Conservation (phyloP, 2,888 invertebrate species). For the Prosapia bicincta region DNA sequence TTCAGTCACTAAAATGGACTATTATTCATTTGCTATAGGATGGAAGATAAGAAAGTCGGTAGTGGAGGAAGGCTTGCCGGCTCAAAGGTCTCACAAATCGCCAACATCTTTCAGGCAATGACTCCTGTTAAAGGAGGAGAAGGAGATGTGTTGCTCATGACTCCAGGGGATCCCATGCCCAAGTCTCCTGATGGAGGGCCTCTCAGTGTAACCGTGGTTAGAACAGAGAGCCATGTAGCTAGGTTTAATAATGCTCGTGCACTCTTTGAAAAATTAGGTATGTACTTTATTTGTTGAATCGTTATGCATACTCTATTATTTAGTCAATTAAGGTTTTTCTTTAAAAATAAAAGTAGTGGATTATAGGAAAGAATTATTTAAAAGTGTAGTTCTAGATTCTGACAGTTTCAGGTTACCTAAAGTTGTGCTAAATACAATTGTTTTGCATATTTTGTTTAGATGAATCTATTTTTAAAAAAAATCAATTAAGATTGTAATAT, state of each 20-base stretch:
- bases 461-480: too few species aligned
- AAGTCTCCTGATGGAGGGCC: slow-evolving; percentile 33
- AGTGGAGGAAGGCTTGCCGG: slow-evolving; percentile 52
- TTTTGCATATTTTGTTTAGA: too few species aligned
- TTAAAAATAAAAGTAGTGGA: too few species aligned
- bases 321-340: too few species aligned
- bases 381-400: too few species aligned
- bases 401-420: too few species aligned
- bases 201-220: slow-evolving; percentile 62
- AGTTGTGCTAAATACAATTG: too few species aligned
- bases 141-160: slow-evolving; percentile 24
- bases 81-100: slow-evolving; percentile 87
- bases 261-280: slow-evolving; percentile 82
- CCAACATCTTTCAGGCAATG: slow-evolving; percentile 80
- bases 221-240: slow-evolving; percentile 87
- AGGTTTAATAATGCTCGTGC: slow-evolving; percentile 89
- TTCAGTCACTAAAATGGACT: neutral
- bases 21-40: slow-evolving; percentile 29
- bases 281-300: too few species aligned
- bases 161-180: slow-evolving; percentile 10
- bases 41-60: slow-evolving; percentile 40
- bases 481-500: too few species aligned
- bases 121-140: slow-evolving; percentile 50
- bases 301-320: too few species aligned
- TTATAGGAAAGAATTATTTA: too few species aligned